Conservation (phyloP, 2,113 vertebrate genomes). For the Eidolon helvum region DNA sequence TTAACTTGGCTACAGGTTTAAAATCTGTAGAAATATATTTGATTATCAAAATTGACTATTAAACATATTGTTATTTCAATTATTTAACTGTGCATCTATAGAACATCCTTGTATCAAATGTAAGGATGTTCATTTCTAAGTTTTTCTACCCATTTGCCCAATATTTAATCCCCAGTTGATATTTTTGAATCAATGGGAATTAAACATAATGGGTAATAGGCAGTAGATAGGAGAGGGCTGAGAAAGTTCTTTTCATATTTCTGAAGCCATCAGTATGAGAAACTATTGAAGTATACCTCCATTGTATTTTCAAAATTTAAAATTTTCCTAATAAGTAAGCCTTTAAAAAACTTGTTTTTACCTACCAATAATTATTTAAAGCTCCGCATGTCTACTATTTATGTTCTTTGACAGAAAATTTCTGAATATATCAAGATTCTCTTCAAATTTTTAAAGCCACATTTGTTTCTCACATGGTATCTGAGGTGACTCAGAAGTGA, state of each 20-base stretch:
- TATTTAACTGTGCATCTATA: neutral
- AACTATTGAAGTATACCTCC: neutral
- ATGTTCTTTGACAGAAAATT: neutral
- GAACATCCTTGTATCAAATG: neutral
- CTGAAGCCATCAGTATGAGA: neutral
- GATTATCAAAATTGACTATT: constrained; percentile 46
- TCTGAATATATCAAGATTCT: neutral
- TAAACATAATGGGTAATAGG: neutral
- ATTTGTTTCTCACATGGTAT: neutral
- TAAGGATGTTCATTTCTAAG: neutral
- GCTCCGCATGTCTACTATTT: neutral
- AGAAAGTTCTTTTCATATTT: neutral
- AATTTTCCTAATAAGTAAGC: neutral
- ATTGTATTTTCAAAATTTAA: neutral
- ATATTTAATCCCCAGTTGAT: neutral
- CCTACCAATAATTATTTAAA: neutral
- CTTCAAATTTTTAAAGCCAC: neutral
- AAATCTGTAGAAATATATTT: constrained; percentile 21
- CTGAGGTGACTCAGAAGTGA: neutral
- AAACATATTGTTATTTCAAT: neutral
- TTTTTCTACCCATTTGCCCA: neutral
- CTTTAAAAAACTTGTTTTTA: neutral
- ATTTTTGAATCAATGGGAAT: neutral
- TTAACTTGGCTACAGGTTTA: neutral
- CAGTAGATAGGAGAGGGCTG: accelerated